Percentiles rank a stretch among this genome's conserved stretches.
Evolutionary conservation across 2,888 invertebrate species (phyloP).

Genomic region (Cordilura impudica): DNA sequence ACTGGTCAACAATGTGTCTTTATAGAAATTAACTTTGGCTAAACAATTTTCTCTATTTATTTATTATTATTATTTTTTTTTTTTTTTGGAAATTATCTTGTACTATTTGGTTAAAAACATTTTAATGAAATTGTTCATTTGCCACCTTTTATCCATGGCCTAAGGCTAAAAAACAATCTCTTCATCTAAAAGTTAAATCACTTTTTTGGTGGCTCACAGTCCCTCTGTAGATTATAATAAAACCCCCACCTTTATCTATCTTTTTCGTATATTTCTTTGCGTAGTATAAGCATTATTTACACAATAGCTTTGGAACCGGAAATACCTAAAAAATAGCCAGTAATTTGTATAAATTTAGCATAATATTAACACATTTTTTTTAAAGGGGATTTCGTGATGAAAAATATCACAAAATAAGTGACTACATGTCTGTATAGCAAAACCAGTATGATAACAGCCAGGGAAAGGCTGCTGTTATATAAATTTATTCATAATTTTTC

Average conservation of each 20-base stretch:
- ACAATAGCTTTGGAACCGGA: conserved; percentile 41
- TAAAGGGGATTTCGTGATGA: neutral
- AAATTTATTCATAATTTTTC: neutral
- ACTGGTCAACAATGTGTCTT: neutral
- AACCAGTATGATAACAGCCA: neutral
- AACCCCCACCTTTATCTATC: neutral
- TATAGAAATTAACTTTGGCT: neutral
- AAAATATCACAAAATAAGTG: conserved; percentile 9
- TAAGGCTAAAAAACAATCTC: neutral
- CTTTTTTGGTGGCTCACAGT: neutral
- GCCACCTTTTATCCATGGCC: neutral
- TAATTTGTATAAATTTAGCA: conserved; percentile 52
- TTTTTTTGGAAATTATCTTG: neutral
- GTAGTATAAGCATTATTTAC: conserved; percentile 20
- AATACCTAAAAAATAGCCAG: conserved; percentile 3
- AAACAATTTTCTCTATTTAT: too few species aligned
- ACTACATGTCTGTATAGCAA: neutral
- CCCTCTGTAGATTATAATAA: neutral
- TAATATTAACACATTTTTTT: conserved; percentile 39
- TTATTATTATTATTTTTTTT: neutral
- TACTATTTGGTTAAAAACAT: conserved; percentile 4
- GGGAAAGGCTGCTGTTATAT: neutral
- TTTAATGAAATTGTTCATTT: conserved; percentile 31
- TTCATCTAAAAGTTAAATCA: conserved; percentile 26
- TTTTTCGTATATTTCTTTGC: neutral